Base-by-base conservation (phyloP, 2,888 invertebrate species). In the Schizaphis graminum region DNA sequence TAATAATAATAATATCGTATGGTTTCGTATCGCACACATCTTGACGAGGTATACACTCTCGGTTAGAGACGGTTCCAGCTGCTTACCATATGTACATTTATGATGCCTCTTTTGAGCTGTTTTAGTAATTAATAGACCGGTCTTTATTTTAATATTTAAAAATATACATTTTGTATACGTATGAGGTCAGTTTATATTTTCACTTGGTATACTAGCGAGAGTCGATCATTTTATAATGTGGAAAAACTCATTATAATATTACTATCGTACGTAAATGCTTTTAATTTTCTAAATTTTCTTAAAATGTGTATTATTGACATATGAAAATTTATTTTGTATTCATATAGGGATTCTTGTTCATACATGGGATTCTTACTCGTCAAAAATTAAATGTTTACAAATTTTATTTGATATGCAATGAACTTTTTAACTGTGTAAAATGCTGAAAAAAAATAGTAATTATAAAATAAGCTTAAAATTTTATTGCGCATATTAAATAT, bases 91-190 rank as follows among this genome's bases (percentile, higher is more conserved):
- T 93, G 89, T 47, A 77, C 44, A 89, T 93, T 93, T 93, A 93
- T 49, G 49, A 77, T 47, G 47, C 87, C 28, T 41, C 56, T 89
- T 84, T 77, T 56, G 24, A 53, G 88, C 87, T 49, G 49, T 88
- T 53, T 44, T 49, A 88, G 77, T 93, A 89, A 93, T 77, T 93
- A 93, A 88, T 77, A 88, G 88, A 93, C 89, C 92, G 92, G 92
- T 93, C 67, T 61, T 77, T 77, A 21, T 77, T 77, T 56, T 61
- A 89, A 61, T 89, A 61, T 89, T 85, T 85, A 77, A 77, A 77
- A 77, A 77, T 84, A 56, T 24, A 56, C 56, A 49, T 89, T 53
- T 24, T 56, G 26, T 89, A 16, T 56, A 56, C 16, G 41, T 28
- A 44, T 41, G 61, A 21, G 90, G 49, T 67, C 90, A 91, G 47